These are phyloP conservation scores for Athrips mouffetella DNA, from an alignment of 2,888 invertebrate species.

Conservation along the genomic window DNA sequence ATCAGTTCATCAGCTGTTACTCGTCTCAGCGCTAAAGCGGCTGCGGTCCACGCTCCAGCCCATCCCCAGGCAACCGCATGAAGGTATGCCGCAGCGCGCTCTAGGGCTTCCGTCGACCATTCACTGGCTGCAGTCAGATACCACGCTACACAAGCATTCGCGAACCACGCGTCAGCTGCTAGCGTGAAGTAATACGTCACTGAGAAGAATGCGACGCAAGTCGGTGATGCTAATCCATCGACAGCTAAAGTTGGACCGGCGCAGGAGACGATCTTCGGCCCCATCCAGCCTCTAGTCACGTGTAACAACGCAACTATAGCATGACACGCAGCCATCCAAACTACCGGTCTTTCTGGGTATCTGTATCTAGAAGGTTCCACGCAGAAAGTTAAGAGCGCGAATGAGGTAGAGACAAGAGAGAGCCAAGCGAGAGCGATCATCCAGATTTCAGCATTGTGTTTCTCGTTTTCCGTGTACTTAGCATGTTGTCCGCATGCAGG, in stretches of 20 bases:
- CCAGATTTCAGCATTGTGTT: conserved; percentile 84
- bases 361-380: conserved; percentile 93
- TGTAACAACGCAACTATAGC: conserved; percentile 88
- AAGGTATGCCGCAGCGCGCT: conserved; percentile 89
- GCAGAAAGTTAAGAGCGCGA: conserved; percentile 91
- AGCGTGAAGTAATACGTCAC: conserved; percentile 87
- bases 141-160: conserved; percentile 92
- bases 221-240: conserved; percentile 71
- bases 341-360: conserved; percentile 94
- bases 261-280: conserved; percentile 56
- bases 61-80: conserved; percentile 94
- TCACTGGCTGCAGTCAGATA: conserved; percentile 93
- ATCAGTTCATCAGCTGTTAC: conserved; percentile 89
- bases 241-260: conserved; percentile 61
- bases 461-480: conserved; percentile 82
- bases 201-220: conserved; percentile 86
- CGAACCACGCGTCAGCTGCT: conserved; percentile 92
- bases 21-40: conserved; percentile 86
- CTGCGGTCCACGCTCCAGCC: conserved; percentile 90
- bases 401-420: conserved; percentile 88
- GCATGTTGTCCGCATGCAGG: conserved; percentile 84
- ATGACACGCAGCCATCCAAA: conserved; percentile 93
- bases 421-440: conserved; percentile 87
- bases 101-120: conserved; percentile 95
- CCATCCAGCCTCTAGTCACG: conserved; percentile 81